Percentiles rank a stretch among this genome's conserved stretches.
phyloP scores from a whole-genome alignment of 1,140 invertebrate species.

The Drosophila navojoa region DNA sequence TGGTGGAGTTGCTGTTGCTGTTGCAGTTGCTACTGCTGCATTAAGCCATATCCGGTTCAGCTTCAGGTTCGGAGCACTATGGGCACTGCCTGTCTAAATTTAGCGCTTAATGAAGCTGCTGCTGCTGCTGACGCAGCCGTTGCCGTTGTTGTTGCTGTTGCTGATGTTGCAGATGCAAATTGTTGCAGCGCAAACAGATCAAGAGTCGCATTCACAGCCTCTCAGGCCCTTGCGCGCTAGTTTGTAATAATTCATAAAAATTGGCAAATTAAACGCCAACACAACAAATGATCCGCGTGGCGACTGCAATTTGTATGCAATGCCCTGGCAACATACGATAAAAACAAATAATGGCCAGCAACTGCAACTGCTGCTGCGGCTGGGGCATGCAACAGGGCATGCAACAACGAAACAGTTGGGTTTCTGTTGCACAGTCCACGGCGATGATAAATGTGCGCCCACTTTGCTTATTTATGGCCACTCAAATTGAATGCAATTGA shows the following conservation, averaged over 20 bases:
- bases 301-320: constrained; percentile 65
- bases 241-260: constrained; percentile 76
- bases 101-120: constrained; percentile 79
- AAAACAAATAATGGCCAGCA: constrained; percentile 26
- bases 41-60: constrained; percentile 80
- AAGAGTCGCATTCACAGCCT: constrained; percentile 20
- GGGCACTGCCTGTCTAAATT: constrained; percentile 74
- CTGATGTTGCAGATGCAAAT: constrained; percentile 58
- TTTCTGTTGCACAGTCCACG: constrained; percentile 22
- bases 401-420: constrained; percentile 30
- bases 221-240: constrained; percentile 27
- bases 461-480: constrained; percentile 71
- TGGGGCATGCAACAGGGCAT: constrained; percentile 12
- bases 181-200: constrained; percentile 59
- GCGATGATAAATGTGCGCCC: constrained; percentile 71
- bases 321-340: constrained; percentile 26
- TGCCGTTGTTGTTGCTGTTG: no score
- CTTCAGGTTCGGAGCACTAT: constrained; percentile 48
- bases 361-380: constrained; percentile 1
- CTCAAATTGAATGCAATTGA: constrained; percentile 80
- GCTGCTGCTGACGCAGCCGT: not conserved
- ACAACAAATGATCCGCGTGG: constrained; percentile 73
- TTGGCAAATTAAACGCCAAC: constrained; percentile 82
- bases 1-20: constrained; percentile 22
- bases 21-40: constrained; percentile 60